These are phyloP conservation scores for Pomatorhinus ruficollis DNA, from an alignment of 2,113 vertebrate genomes.

Conservation along the genomic window DNA sequence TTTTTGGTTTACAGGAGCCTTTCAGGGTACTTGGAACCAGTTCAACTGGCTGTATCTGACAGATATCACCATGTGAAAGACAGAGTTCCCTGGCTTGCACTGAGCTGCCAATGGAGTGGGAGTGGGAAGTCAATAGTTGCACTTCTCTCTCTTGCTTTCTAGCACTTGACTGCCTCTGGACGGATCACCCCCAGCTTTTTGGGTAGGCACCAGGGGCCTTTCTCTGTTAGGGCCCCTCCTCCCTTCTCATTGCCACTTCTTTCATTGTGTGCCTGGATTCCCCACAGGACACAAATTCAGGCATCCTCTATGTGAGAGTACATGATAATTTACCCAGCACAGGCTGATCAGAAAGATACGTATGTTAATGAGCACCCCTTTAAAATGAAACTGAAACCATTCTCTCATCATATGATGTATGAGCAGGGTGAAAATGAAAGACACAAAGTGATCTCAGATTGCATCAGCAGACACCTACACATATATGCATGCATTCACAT, in stretches of 20 bases:
- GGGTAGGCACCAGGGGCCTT: neutral
- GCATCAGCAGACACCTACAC: neutral
- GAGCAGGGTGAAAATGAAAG: neutral
- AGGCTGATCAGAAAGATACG: neutral
- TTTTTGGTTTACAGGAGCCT: neutral
- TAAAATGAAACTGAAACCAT: neutral
- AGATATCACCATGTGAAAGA: neutral
- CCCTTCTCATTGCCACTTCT: neutral
- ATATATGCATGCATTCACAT: accelerated
- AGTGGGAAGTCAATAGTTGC: neutral
- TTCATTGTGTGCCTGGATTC: neutral
- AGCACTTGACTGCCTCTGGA: neutral
- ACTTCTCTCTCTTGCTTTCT: neutral
- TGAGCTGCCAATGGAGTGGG: neutral
- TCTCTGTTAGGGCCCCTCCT: neutral
- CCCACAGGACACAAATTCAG: neutral
- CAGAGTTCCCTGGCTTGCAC: neutral
- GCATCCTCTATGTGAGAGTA: neutral
- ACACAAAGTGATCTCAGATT: neutral
- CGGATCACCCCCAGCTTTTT: neutral
- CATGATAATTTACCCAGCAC: accelerated
- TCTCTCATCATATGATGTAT: neutral
- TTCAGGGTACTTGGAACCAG: neutral
- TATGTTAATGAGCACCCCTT: neutral
- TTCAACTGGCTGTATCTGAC: neutral